phyloP scores from a whole-genome alignment of 1,140 invertebrate species.

The Apolygus lucorum region DNA sequence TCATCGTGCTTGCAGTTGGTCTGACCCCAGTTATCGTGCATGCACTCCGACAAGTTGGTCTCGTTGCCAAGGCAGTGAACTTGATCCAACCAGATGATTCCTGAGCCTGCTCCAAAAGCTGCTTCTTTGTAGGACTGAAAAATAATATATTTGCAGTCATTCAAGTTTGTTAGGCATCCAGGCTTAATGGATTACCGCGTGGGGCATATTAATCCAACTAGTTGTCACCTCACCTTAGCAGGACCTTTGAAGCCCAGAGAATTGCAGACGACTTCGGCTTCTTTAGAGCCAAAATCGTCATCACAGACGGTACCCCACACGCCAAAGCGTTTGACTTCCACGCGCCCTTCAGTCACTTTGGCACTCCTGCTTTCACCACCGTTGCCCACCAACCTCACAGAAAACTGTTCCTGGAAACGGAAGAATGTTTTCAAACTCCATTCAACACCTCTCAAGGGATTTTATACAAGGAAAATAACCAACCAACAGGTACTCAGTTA shows the following conservation, averaged over 20 bases:
- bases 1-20: constrained; percentile 66
- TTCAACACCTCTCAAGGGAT: not conserved
- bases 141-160: not conserved
- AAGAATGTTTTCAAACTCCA: too few relatives aligned
- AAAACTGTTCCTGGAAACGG: constrained; percentile 43
- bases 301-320: constrained; percentile 73
- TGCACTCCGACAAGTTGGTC: constrained; percentile 50
- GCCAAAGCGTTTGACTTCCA: constrained; percentile 59
- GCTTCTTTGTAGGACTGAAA: constrained; percentile 37
- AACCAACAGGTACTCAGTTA: not conserved
- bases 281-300: constrained; percentile 58
- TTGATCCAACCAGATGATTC: constrained; percentile 66
- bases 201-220: not conserved
- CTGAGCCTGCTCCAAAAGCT: constrained; percentile 43
- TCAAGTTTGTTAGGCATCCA: not conserved
- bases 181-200: not conserved
- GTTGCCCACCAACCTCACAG: constrained; percentile 49
- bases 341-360: constrained; percentile 50
- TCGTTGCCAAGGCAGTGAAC: constrained; percentile 63
- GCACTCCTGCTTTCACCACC: constrained; percentile 40
- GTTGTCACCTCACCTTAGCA: constrained; percentile 38
- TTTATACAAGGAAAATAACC: not conserved
- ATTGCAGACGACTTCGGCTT: constrained; percentile 56
- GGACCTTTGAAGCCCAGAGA: constrained; percentile 51
- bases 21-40: constrained; percentile 56